Evolutionary conservation across 1,140 invertebrate genomes (phyloP), one percentile per base, ranked within the genome.

Genomic region (Latrodectus geometricus): DNA sequence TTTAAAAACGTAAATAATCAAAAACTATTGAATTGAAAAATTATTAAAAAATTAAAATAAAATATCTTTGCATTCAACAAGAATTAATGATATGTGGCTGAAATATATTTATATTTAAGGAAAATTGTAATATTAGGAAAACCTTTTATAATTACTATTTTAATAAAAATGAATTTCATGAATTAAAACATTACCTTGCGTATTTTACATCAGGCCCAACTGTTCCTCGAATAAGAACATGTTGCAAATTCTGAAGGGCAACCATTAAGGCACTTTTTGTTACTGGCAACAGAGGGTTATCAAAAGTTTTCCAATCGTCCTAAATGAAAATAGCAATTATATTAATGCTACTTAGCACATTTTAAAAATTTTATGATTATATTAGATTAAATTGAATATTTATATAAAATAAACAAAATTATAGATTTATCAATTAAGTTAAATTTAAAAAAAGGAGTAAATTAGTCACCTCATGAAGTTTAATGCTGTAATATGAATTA

Each of bases 261-360:
- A 97, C 92, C 97, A 99, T 98, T 69, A 99, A 92, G 65, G 95
- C 94, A 88, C 94, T 93, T 86, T 95, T 92, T 15, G 93, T 93
- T 0, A 96, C 94, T 88, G 92, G 92, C 35, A 92, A 90, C 78
- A 94, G 91, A 0, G 93, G 93, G 74, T 93, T 92, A 88, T 94
- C 93, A 89, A 93, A 93, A 78, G 94, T 89, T 73, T 92, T 91
- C 95, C 95, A 95, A 52, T 92, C 88, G 49, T 93, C 92, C 90
- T 90, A 9, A 80, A 79, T 79, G 17, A 61, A 50, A 50, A 68
- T 50, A 20, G 12, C 20, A 66, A 3, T 15, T 23, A 65, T 77
- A 3, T n/a, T 20, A 20, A 75, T 17, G 8, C 12, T 8, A 21
- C 4, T 69, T n/a, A 21, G 9, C 9, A 69, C 68, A 69, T 8